Base-by-base conservation (phyloP, 2,113 vertebrate genomes). In the human (Homo sapiens) region DNA sequence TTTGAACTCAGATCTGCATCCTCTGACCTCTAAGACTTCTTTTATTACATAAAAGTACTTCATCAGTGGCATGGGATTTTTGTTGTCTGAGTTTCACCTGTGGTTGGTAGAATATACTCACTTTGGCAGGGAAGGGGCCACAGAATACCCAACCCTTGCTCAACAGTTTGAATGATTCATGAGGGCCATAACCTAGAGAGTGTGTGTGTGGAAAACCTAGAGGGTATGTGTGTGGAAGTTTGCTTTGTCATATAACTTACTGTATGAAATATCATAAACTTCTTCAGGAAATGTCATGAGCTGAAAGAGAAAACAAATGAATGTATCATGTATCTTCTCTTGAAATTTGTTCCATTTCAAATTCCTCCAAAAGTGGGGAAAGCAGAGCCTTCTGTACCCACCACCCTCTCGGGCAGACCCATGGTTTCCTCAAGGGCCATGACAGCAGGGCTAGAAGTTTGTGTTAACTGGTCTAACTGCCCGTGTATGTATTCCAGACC, bases 291-390 rank as follows among this genome's bases (percentile, higher is more conserved):
- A 75, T 76, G 4, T 59, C 27, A 76, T 70, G 50, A 93, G 81
- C 11, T 43, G 76, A 72, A 96, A 95, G 23, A 32, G 9, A 72
- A 83, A 75, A 50, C 11, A 48, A 85, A 9, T 13, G 50, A 32
- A 8, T 68, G 11, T 52, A 32, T 70, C 57, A 70, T 4, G 23
- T 86, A 14, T 55, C 43, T 50, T 86, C n/a, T 76, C 68, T 88
- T 95, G 27, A 93, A 89, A 48, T 40, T 40, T 90, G 4, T 79
- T 93, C 27, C 7, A 68, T 90, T 97, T 94, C 20, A 81, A 84
- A 32, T 80, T 76, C 43, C 20, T 92, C 43, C 35, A 20, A 82
- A 68, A 57, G n/a, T 59, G 23, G 38, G 57, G 30, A 72, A 76
- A 52, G 30, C 35, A 61, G 81, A 88, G 32, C 12, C 35, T 35